A percentile compares a stretch with the other conserved stretches of the same genome.
Conservation (phyloP, 1,140 invertebrate genomes). For the Teleopsis dalmanni region DNA sequence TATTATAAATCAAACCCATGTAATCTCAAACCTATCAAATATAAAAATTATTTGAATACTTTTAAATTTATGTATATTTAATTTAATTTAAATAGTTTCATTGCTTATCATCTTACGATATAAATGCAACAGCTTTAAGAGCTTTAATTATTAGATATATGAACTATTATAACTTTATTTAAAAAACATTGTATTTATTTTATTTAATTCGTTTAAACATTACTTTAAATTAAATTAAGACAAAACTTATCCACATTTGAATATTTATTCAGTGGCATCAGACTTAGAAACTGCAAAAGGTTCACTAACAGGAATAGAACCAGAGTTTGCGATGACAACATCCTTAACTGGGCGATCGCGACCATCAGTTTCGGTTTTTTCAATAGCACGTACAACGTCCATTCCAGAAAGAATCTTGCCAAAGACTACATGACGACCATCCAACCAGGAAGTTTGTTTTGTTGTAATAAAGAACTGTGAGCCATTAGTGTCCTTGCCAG, state of each 20-base stretch:
- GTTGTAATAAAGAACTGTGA: slow-evolving; percentile 97
- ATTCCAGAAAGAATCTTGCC: slow-evolving; percentile 63
- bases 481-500: slow-evolving; percentile 94
- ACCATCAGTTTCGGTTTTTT: slow-evolving; percentile 62
- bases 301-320: slow-evolving; percentile 59
- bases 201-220: too few relatives aligned
- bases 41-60: too few relatives aligned
- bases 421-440: slow-evolving; percentile 95
- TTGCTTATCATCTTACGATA: too few relatives aligned
- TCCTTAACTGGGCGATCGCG: slow-evolving; percentile 73
- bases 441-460: slow-evolving; percentile 87
- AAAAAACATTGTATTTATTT: too few relatives aligned
- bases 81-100: too few relatives aligned
- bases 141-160: too few relatives aligned
- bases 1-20: too few relatives aligned
- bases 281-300: slow-evolving; percentile 75
- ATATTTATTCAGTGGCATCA: slow-evolving; percentile 52
- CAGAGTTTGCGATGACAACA: slow-evolving; percentile 69
- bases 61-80: too few relatives aligned
- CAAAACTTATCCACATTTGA: not conserved
- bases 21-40: too few relatives aligned
- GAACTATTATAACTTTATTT: too few relatives aligned
- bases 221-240: too few relatives aligned
- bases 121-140: too few relatives aligned
- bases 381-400: slow-evolving; percentile 81